Percentiles rank a stretch among this genome's conserved stretches.
phyloP scores from a whole-genome alignment of 1,140 invertebrate genomes.

The Atta colombica region DNA sequence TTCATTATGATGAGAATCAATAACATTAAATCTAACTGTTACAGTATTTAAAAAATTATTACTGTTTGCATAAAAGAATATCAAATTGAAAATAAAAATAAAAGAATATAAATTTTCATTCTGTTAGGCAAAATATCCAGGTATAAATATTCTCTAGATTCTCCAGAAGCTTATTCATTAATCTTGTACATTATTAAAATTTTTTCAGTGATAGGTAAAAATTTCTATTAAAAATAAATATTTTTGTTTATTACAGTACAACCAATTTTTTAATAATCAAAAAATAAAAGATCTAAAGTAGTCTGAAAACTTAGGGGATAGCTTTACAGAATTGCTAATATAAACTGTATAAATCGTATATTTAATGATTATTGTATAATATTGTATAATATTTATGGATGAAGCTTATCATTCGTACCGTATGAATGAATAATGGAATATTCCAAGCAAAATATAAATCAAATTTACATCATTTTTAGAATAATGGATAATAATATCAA shows the following conservation, averaged over 20 bases:
- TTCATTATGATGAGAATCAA: neutral
- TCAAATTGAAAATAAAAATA: neutral
- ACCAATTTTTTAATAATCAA: neutral
- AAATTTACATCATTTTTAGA: conserved; percentile 1
- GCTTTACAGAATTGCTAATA: conserved; percentile 12
- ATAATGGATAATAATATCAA: neutral
- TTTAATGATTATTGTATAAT: neutral
- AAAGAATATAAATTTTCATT: neutral
- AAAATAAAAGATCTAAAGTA: conserved; percentile 7
- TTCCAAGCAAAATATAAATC: neutral
- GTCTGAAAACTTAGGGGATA: neutral
- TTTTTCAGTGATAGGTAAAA: neutral
- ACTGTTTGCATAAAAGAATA: neutral
- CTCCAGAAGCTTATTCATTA: neutral
- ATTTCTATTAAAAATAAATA: neutral
- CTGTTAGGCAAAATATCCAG: neutral
- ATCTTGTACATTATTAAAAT: neutral
- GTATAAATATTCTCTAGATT: neutral
- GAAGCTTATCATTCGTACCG: neutral
- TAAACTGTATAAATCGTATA: neutral
- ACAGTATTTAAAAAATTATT: conserved; percentile 1
- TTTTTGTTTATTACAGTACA: neutral
- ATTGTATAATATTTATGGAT: conserved; percentile 16
- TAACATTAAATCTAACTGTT: neutral
- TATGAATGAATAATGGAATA: neutral